phyloP scores from a whole-genome alignment of 2,888 invertebrate species.

The Schrankia costaestrigalis region DNA sequence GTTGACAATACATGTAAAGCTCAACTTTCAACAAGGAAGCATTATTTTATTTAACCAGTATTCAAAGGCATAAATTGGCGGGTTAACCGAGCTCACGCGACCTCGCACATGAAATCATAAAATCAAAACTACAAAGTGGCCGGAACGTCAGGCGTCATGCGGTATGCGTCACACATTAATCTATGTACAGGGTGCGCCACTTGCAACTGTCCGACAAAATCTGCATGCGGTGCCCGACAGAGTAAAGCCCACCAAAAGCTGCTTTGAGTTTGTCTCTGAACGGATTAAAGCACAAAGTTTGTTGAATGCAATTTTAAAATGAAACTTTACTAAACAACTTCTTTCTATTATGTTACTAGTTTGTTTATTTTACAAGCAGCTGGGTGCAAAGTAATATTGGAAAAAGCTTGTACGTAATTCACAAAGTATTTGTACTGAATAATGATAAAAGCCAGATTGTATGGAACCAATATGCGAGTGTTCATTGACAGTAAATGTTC shows the following conservation, averaged over 20 bases:
- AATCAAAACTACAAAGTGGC: constrained; percentile 42
- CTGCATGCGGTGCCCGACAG: constrained; percentile 58
- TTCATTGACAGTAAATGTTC: constrained; percentile 2
- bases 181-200: constrained; percentile 49
- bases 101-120: constrained; percentile 37
- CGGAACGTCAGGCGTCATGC: constrained; percentile 37
- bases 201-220: constrained; percentile 54
- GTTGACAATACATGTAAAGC: too few species aligned
- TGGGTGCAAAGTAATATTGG: constrained; percentile 14
- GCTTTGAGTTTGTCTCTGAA: constrained; percentile 67
- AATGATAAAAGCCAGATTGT: too few species aligned
- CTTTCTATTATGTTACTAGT: constrained; percentile 24
- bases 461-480: too few species aligned
- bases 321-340: constrained; percentile 30
- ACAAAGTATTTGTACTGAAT: constrained; percentile 11
- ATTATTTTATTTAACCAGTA: constrained; percentile 21
- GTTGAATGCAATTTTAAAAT: constrained; percentile 51
- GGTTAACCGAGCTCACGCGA: constrained; percentile 33
- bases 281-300: constrained; percentile 65
- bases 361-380: constrained; percentile 22
- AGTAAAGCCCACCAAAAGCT: constrained; percentile 63
- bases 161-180: constrained; percentile 59
- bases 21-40: constrained; percentile 17
- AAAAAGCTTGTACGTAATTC: constrained; percentile 10
- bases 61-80: constrained; percentile 36